phyloP scores from a whole-genome alignment of 2,113 vertebrate species.

The Archocentrus centrarchus region DNA sequence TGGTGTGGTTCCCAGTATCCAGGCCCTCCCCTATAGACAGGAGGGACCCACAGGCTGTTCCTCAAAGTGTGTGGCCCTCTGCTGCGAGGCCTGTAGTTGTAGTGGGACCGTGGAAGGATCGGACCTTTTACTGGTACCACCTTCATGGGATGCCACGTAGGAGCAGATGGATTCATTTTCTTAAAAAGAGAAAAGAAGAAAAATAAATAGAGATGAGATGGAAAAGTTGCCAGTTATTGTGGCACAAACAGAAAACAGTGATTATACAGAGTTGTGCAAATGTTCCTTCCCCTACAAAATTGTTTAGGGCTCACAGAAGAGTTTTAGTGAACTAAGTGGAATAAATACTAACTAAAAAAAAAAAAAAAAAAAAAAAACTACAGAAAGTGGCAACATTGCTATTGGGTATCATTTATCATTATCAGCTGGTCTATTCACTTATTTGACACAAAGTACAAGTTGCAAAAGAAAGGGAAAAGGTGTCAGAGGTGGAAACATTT shows the following conservation, averaged over 20 bases:
- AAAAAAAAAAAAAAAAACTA: too few relatives aligned
- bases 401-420: fast-evolving
- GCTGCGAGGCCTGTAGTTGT: constrained; percentile 70
- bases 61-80: constrained; percentile 73
- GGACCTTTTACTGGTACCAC: constrained; percentile 29
- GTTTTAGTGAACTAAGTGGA: neutral
- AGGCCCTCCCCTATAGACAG: constrained; percentile 63
- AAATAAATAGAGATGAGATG: neutral
- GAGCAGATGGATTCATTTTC: constrained; percentile 66
- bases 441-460: neutral
- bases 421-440: neutral
- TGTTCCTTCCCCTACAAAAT: too few relatives aligned
- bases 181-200: neutral
- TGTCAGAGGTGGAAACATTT: too few relatives aligned
- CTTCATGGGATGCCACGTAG: constrained; percentile 68
- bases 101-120: constrained; percentile 61
- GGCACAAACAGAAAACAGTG: neutral
- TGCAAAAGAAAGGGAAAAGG: too few relatives aligned
- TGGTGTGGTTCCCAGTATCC: constrained; percentile 73
- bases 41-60: constrained; percentile 67
- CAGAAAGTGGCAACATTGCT: neutral
- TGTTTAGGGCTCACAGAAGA: too few relatives aligned
- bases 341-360: neutral
- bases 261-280: too few relatives aligned
- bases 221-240: neutral